A percentile compares a stretch with the other conserved stretches of the same genome.
Conservation (phyloP, 2,888 invertebrate genomes). For the Trisateles emortualis region DNA sequence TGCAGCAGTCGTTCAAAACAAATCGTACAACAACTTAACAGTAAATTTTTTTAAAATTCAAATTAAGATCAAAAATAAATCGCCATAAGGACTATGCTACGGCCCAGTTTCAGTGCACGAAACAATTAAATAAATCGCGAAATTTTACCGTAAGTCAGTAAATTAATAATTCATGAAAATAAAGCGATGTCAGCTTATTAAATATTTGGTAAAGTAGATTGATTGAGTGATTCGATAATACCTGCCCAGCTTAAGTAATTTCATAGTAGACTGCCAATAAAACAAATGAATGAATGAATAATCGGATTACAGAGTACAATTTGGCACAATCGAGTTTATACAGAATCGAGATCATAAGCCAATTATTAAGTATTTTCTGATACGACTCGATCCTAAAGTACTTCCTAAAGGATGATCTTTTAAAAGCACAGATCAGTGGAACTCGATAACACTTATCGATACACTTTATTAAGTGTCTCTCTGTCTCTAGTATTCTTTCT, state of each 20-base stretch:
- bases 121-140: not conserved
- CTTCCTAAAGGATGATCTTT: constrained; percentile 48
- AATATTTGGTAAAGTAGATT: not conserved
- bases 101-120: not conserved
- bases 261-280: not conserved
- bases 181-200: not conserved
- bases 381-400: constrained; percentile 37
- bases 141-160: not conserved
- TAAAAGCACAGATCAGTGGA: constrained; percentile 49
- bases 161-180: not conserved
- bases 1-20: no score
- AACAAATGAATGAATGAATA: constrained; percentile 23
- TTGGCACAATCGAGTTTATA: constrained; percentile 37
- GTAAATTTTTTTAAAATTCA: no score
- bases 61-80: no score
- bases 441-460: constrained; percentile 22
- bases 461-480: constrained; percentile 15
- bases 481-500: constrained; percentile 1
- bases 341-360: constrained; percentile 49
- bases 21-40: no score
- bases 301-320: constrained; percentile 27
- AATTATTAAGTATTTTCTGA: constrained; percentile 40
- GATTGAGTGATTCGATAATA: constrained; percentile 2
- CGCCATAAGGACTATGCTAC: no score
- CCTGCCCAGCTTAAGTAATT: constrained; percentile 4